These are phyloP conservation scores for Hylyphantes graminicola DNA, from an alignment of 1,140 invertebrate genomes.

Conservation along the genomic window DNA sequence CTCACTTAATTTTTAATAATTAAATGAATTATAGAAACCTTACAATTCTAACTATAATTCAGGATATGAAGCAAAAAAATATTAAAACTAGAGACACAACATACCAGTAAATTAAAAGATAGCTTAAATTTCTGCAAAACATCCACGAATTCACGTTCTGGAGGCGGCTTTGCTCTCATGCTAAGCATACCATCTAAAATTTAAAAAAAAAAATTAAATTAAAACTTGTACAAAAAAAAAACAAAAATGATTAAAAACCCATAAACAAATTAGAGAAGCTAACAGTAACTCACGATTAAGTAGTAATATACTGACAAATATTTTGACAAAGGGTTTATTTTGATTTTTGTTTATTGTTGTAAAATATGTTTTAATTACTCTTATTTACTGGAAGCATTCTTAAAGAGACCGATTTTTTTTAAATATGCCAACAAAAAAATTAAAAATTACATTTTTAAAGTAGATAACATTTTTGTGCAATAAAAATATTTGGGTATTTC, in stretches of 20 bases:
- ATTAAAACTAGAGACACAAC: background rate
- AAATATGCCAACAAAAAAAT: background rate
- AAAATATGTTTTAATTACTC: too few relatives aligned
- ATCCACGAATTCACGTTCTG: slow-evolving; percentile 95
- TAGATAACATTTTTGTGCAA: too few relatives aligned
- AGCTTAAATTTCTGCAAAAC: slow-evolving; percentile 99
- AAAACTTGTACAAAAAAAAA: background rate
- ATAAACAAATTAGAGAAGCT: background rate
- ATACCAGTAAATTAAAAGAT: slow-evolving; percentile 92
- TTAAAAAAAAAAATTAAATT: background rate
- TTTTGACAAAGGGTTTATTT: too few relatives aligned
- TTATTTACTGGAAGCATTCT: too few relatives aligned
- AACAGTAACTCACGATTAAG: too few relatives aligned
- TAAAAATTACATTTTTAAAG: too few relatives aligned
- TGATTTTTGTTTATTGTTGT: too few relatives aligned
- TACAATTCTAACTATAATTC: background rate
- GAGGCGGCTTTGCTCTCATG: slow-evolving; percentile 87
- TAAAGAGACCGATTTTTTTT: background rate
- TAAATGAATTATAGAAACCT: background rate
- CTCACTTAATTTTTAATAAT: slow-evolving; percentile 3
- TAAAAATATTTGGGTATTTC: too few relatives aligned
- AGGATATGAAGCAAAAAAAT: background rate
- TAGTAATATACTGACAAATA: too few relatives aligned
- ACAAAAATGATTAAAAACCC: background rate
- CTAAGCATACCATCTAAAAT: slow-evolving; percentile 59